A percentile compares a stretch with the other conserved stretches of the same genome.
These are phyloP conservation scores for Caligus rogercresseyi DNA, from an alignment of 1,140 invertebrate species.

Conservation along the genomic window DNA sequence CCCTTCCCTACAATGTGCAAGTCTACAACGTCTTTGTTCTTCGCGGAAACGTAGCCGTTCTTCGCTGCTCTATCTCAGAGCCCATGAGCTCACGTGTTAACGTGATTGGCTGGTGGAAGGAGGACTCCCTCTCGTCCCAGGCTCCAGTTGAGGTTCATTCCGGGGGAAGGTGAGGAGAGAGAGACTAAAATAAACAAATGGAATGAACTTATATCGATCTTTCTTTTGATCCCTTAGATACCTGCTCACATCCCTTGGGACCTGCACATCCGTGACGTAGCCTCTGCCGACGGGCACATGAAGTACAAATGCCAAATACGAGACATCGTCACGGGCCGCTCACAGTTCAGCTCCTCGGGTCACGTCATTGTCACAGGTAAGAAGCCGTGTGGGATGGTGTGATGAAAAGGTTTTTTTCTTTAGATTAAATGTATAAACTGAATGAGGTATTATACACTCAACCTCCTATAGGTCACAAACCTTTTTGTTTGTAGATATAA, in stretches of 20 bases:
- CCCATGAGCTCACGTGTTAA: neutral
- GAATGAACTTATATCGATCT: no score
- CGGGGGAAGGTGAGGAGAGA: neutral
- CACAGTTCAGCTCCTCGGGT: constrained; percentile 75
- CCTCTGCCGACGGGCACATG: constrained; percentile 77
- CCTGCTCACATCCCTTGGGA: constrained; percentile 77
- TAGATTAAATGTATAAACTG: neutral
- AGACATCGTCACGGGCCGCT: constrained; percentile 79
- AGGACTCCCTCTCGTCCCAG: neutral
- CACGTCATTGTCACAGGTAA: constrained; percentile 82
- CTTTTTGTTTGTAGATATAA: no score
- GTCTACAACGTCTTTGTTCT: neutral
- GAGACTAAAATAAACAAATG: neutral
- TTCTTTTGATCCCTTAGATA: constrained; percentile 47
- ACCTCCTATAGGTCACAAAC: no score
- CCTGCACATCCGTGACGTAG: constrained; percentile 76
- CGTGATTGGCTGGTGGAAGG: neutral
- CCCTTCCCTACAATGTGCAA: neutral
- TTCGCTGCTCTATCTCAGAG: neutral
- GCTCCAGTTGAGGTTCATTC: neutral
- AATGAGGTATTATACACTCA: no score
- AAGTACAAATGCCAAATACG: constrained; percentile 63
- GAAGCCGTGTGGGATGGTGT: no score
- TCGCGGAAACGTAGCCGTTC: neutral
- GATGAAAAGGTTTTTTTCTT: neutral